Evolutionary conservation across 2,797 vertebrate genomes (phyloP).

Genomic region (Pseudochirops corinnae): DNA sequence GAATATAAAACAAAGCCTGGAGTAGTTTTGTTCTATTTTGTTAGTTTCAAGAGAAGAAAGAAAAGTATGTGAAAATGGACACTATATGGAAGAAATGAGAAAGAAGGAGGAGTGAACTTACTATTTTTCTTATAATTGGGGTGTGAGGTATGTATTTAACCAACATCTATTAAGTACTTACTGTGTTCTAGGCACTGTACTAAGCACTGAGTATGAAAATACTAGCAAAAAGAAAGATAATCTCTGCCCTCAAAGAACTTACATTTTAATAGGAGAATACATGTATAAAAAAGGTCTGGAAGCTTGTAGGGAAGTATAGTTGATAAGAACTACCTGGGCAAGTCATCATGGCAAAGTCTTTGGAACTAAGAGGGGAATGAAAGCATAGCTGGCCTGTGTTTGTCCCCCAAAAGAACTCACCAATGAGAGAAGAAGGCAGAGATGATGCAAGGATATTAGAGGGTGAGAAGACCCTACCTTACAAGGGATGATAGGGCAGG

Average conservation of each 20-base stretch:
- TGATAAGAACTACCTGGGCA: background rate
- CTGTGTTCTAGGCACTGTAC: too few relatives aligned
- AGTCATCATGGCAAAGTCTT: background rate
- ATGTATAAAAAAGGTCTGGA: background rate
- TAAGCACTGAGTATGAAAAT: background rate
- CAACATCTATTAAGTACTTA: background rate
- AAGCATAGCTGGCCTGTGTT: background rate
- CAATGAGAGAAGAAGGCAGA: background rate
- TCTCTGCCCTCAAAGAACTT: background rate
- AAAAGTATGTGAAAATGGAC: background rate
- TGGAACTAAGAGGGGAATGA: background rate
- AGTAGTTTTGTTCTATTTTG: too few relatives aligned
- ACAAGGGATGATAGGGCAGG: background rate
- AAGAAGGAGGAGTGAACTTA: background rate
- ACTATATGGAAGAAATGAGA: background rate
- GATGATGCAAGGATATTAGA: too few relatives aligned
- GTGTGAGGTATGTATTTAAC: background rate
- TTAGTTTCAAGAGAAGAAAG: too few relatives aligned
- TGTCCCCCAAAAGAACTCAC: background rate
- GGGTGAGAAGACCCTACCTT: too few relatives aligned
- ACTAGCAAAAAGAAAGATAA: background rate
- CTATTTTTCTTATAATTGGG: background rate
- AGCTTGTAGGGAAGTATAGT: background rate
- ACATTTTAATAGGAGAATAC: background rate
- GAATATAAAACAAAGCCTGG: too few relatives aligned